Evolutionary conservation across 2,888 invertebrate genomes (phyloP).

Genomic region (Altica lythri): DNA sequence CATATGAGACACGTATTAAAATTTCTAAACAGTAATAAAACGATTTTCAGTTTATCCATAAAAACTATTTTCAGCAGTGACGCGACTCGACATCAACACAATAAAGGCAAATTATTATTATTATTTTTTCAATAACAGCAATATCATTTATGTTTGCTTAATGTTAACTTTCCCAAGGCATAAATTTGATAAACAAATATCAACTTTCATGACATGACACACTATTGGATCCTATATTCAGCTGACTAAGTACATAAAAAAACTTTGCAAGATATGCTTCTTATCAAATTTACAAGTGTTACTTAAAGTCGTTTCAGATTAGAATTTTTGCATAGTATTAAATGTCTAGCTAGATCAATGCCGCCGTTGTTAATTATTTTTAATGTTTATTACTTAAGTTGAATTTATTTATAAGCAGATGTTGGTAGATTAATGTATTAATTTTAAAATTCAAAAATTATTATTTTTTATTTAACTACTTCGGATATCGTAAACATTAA

Average conservation of each 20-base stretch:
- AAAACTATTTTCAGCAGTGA: neutral
- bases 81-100: neutral
- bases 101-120: neutral
- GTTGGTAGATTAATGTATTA: too few relatives aligned
- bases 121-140: neutral
- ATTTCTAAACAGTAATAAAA: too few relatives aligned
- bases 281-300: constrained; percentile 6
- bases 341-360: neutral
- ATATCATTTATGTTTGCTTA: neutral
- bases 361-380: too few relatives aligned
- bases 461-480: too few relatives aligned
- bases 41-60: too few relatives aligned
- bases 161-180: constrained; percentile 17
- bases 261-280: constrained; percentile 6
- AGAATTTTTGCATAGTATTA: neutral
- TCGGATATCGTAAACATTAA: too few relatives aligned
- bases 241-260: constrained; percentile 13
- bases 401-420: too few relatives aligned
- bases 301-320: too few relatives aligned
- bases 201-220: constrained; percentile 17
- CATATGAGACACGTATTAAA: too few relatives aligned
- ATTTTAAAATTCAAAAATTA: too few relatives aligned
- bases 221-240: constrained; percentile 9
- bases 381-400: too few relatives aligned
- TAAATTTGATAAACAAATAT: constrained; percentile 21